These are phyloP conservation scores for Periparus ater DNA, from an alignment of 2,797 vertebrate genomes.

Conservation along the genomic window DNA sequence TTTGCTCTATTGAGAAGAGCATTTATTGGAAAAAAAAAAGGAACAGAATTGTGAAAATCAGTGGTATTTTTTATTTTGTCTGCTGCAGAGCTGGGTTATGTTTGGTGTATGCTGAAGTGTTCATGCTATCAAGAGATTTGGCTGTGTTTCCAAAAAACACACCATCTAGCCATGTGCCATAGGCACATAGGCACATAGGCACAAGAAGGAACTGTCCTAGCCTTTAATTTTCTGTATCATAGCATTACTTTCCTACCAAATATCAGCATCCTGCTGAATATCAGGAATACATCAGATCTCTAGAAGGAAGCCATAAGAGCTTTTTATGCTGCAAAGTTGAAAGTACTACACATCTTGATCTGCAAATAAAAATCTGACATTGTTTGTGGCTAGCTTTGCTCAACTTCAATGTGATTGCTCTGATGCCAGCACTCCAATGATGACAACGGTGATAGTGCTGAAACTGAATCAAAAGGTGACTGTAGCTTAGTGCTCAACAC, in stretches of 20 bases:
- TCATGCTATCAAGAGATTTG: neutral
- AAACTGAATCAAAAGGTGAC: neutral
- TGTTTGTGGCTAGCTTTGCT: neutral
- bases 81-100: neutral
- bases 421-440: neutral
- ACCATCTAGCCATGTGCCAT: neutral
- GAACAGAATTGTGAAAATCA: neutral
- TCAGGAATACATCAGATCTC: neutral
- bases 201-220: neutral
- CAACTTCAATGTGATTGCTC: neutral
- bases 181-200: too few species aligned
- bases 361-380: neutral
- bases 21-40: neutral
- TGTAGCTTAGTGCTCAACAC: neutral
- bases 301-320: neutral
- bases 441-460: neutral
- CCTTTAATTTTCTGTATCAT: neutral
- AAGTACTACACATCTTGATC: neutral
- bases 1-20: neutral
- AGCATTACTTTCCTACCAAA: neutral
- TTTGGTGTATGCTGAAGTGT: neutral
- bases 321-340: neutral
- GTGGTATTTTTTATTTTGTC: neutral
- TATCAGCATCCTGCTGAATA: neutral
- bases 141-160: neutral